Conservation (phyloP, 2,797 vertebrate genomes). For the Psittacula derbiana region DNA sequence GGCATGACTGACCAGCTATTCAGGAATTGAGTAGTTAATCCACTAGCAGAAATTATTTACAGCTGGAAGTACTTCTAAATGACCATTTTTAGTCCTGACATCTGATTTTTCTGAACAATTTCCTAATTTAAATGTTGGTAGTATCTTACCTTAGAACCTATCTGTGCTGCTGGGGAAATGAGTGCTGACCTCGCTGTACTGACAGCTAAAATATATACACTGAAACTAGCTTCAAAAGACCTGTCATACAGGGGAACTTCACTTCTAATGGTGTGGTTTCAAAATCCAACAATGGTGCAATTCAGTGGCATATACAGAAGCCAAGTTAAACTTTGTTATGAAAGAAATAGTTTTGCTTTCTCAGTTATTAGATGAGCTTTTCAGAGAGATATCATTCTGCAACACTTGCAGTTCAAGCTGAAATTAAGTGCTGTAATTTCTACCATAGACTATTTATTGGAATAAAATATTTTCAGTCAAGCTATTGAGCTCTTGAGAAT, state of each 20-base stretch:
- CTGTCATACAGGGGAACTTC: background rate
- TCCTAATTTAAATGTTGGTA: background rate
- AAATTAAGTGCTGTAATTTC: constrained; percentile 20
- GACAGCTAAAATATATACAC: background rate
- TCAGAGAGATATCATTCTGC: background rate
- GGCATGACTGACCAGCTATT: background rate
- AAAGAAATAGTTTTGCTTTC: background rate
- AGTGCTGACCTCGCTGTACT: background rate
- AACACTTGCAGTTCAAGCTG: background rate
- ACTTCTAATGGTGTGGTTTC: background rate
- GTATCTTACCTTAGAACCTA: background rate
- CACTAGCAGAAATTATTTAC: background rate
- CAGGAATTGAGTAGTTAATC: background rate
- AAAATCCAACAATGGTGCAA: background rate
- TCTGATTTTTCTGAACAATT: background rate
- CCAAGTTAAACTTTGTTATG: background rate
- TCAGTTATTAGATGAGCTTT: background rate
- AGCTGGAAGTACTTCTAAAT: background rate
- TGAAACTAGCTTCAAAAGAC: background rate
- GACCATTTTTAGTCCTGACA: background rate
- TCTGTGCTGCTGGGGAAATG: background rate
- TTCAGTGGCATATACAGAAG: background rate
- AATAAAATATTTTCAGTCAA: constrained; percentile 10
- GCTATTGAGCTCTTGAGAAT: background rate
- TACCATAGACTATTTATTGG: background rate